Percentiles rank a stretch among this genome's conserved stretches.
Evolutionary conservation across 2,888 invertebrate species (phyloP).

Genomic region (Pristionchus arcanus): DNA sequence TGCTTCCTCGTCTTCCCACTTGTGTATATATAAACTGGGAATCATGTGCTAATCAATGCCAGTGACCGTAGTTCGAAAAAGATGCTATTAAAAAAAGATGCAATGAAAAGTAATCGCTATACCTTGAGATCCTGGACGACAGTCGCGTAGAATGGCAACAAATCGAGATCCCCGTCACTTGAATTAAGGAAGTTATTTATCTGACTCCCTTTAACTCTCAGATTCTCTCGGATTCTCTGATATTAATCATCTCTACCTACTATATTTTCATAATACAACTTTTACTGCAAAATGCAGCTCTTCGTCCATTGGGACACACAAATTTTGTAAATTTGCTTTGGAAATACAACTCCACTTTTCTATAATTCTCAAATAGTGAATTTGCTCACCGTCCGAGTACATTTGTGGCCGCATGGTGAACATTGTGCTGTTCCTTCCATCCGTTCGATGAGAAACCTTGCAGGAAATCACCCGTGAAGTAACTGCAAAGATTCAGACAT

Average conservation of each 20-base stretch:
- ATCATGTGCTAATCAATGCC: too few relatives aligned
- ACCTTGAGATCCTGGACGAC: conserved; percentile 76
- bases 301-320: too few relatives aligned
- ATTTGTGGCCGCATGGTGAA: conserved; percentile 78
- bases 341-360: too few relatives aligned
- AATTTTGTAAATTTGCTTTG: too few relatives aligned
- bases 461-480: conserved; percentile 77
- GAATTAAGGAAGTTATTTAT: conserved; percentile 57
- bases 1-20: too few relatives aligned
- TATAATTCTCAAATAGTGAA: not conserved
- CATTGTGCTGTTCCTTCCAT: conserved; percentile 78
- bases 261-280: too few relatives aligned
- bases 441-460: conserved; percentile 78
- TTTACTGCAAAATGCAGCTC: too few relatives aligned
- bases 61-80: too few relatives aligned
- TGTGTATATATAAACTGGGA: too few relatives aligned
- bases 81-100: too few relatives aligned
- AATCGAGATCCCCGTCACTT: conserved; percentile 77
- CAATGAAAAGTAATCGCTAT: too few relatives aligned
- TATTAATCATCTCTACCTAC: too few relatives aligned
- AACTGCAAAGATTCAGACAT: conserved; percentile 59
- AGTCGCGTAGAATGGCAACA: conserved; percentile 78
- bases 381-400: conserved; percentile 62
- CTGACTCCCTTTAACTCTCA: not conserved
- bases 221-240: not conserved